Evolutionary conservation across 2,797 vertebrate species (phyloP).

Genomic region (Alfaro cultratus): DNA sequence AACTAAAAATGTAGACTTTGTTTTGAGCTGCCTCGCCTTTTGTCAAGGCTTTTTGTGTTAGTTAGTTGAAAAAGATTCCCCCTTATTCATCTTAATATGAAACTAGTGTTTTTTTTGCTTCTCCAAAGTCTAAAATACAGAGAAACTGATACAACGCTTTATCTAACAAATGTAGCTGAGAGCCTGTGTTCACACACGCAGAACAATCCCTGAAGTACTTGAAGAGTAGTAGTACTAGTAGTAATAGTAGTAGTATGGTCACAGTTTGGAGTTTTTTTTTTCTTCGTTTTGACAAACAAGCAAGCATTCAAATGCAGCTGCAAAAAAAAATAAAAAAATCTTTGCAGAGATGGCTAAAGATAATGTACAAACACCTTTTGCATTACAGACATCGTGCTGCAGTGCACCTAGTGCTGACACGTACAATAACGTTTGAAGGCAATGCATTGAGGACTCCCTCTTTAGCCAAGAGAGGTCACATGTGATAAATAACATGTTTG

Average conservation of each 20-base stretch:
- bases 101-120: conserved; percentile 97
- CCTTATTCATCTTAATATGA: conserved; percentile 91
- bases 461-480: conserved; percentile 69
- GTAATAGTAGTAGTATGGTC: conserved; percentile 85
- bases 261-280: conserved; percentile 87
- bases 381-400: conserved; percentile 88
- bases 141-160: conserved; percentile 95
- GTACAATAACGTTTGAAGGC: conserved; percentile 78
- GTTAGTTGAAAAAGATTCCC: conserved; percentile 85
- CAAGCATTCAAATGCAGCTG: conserved; percentile 74
- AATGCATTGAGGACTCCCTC: conserved; percentile 80
- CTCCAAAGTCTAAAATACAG: conserved; percentile 95
- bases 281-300: conserved; percentile 78
- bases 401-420: conserved; percentile 81
- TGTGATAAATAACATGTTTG: conserved; percentile 61
- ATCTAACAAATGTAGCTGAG: conserved; percentile 92
- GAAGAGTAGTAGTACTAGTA: conserved; percentile 81
- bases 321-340: conserved; percentile 52
- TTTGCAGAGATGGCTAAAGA: conserved; percentile 79
- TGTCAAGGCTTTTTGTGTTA: conserved; percentile 84
- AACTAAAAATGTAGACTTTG: conserved; percentile 85
- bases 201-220: conserved; percentile 95
- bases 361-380: conserved; percentile 81
- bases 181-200: conserved; percentile 85
- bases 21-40: conserved; percentile 85